These are phyloP conservation scores for Liasis olivaceus DNA, from an alignment of 2,797 vertebrate genomes.

Conservation along the genomic window DNA sequence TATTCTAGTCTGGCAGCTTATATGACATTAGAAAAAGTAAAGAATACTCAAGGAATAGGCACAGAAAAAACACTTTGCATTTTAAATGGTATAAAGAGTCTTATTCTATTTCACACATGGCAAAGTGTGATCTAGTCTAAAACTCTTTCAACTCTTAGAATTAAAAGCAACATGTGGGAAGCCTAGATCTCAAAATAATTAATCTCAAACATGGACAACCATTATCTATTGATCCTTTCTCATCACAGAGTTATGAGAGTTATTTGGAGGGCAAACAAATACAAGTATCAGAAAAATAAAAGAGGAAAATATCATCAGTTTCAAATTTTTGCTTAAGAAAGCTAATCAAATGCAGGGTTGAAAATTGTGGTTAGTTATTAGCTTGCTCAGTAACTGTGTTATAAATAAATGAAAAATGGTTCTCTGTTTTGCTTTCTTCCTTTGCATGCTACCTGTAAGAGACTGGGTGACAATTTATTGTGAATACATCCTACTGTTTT, in stretches of 20 bases:
- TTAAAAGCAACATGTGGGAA: background rate
- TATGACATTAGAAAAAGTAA: conserved; percentile 61
- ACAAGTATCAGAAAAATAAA: background rate
- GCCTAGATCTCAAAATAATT: background rate
- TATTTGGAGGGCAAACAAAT: background rate
- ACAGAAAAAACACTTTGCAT: conserved; percentile 35
- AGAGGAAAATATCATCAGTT: background rate
- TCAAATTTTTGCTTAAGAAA: background rate
- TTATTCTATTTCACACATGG: background rate
- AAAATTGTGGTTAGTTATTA: background rate
- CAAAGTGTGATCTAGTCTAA: background rate
- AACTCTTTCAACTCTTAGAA: background rate
- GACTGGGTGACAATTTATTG: background rate
- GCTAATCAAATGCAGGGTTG: background rate
- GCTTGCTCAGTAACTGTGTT: background rate
- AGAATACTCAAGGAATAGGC: conserved; percentile 16
- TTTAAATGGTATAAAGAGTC: conserved; percentile 23
- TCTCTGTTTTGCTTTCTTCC: background rate
- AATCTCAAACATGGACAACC: background rate
- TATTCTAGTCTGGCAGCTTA: conserved; percentile 43
- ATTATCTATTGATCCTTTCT: background rate
- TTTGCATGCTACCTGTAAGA: background rate
- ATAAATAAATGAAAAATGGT: background rate
- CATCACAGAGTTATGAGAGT: background rate
- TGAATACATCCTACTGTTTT: background rate